phyloP scores from a whole-genome alignment of 2,888 invertebrate species.

The Monoplex corrugatus region DNA sequence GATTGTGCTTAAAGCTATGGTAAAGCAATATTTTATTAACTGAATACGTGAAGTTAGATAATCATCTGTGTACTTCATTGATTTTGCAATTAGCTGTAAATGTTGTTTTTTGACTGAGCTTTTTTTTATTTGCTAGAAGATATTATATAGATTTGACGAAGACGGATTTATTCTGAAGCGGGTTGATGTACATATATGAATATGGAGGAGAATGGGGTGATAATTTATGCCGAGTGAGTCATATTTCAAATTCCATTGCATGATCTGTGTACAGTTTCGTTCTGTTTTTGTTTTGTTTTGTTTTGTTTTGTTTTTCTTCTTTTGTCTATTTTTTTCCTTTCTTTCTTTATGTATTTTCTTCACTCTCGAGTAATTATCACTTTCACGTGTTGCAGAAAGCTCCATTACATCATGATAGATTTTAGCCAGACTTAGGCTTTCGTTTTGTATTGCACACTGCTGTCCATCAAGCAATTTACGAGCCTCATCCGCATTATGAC shows the following conservation, averaged over 20 bases:
- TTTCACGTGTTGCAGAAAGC: too few species aligned
- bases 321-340: background rate
- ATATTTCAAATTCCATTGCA: background rate
- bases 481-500: too few species aligned
- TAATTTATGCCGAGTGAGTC: conserved; percentile 35
- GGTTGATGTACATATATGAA: conserved; percentile 23
- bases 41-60: too few species aligned
- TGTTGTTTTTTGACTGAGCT: background rate
- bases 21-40: too few species aligned
- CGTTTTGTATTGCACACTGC: too few species aligned
- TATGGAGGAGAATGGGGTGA: conserved; percentile 14
- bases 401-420: too few species aligned
- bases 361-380: too few species aligned
- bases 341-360: background rate
- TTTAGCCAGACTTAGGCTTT: too few species aligned
- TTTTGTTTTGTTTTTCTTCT: background rate
- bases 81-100: background rate
- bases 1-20: background rate
- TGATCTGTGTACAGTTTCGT: background rate
- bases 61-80: too few species aligned
- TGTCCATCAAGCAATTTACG: too few species aligned
- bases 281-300: background rate
- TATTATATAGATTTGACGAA: background rate
- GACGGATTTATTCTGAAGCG: background rate
- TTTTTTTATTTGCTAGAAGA: background rate